Base-by-base conservation (phyloP, 2,113 vertebrate genomes). In the Barbus barbus region DNA sequence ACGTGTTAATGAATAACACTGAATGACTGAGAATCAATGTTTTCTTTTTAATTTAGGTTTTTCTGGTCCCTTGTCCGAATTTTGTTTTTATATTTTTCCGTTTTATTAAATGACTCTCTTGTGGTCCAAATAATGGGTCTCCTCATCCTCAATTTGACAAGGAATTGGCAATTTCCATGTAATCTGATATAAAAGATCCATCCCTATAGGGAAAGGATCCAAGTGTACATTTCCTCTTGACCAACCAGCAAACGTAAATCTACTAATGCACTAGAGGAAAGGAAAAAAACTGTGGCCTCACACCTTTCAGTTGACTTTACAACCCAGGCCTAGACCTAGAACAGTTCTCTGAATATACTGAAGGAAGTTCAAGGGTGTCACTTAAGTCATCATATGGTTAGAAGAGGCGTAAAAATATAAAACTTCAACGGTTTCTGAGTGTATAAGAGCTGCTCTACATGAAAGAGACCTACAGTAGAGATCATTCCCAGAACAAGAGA, bases 401-500 rank as follows among this genome's bases (percentile, higher is more conserved):
- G 48, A 51, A 51, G 51, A 53, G 51, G 18, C 1, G 16, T 53
- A 53, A 53, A 53, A 53, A 6, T 5, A 8, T 53, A 56, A n/a
- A 56, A 56, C 53, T 56, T 56, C 7, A 56, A 53, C 2, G 20
- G 5, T 8, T 53, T 53, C 53, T 72, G n/a, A 78, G 11, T 51
- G 28, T 81, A 80, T 75, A 78, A 74, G 46, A 76, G 79, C 12
- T 5, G 24, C 16, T 24, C 13, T 78, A 0, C 31, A n/a, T 61
- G 5, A 33, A 44, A 31, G 5, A 56, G 14, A 44, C n/a, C 1
- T 9, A 38, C 13, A 41, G 22, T 5, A 56, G 26, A 12, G 44
- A 63, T 51, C 33, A 53, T 6, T 13, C n/a, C 60, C 16, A 20
- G 76, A 48, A 60, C 60, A 93, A 92, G 93, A 91, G 58, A 73